Base-by-base conservation (phyloP, 2,888 invertebrate genomes). In the Sinohyriopsis cumingii region DNA sequence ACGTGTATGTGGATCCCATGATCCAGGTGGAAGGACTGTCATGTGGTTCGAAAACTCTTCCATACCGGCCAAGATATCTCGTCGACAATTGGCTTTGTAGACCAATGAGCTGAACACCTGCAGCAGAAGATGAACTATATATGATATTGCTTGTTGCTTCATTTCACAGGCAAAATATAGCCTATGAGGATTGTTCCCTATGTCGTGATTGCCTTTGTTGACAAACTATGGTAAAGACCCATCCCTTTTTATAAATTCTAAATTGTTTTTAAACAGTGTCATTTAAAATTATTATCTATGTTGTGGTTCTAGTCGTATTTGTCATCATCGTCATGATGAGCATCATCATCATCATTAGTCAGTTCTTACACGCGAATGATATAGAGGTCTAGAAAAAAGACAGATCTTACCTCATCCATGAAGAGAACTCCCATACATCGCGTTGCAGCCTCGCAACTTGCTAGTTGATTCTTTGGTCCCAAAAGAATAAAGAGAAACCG, bases 371-470 rank as follows among this genome's bases (percentile, higher is more conserved):
- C 45, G 15, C 15, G 3, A 45, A 45, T 4, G 45, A 45, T 45
- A 45, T 45, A 3, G 45, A 3, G 15, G 1, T 12, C 12, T 1
- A 15, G 45, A 15, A 12, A 15, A 45, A 45, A 98, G 92, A 99
- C 98, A 19, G 5, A 15, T 24, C 68, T 59, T 70, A 96, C 95
- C 15, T 87, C 97, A 96, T 65, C 97, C 96, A 91, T 97, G 96
- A 98, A 97, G 53, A 99, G 92, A 0, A 98, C 96, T 1, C 97
- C 95, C 85, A 98, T 95, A 24, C 97, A 95, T 67, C 98, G 93
- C 85, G 97, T 97, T 70, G 98, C 95, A 92, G 98, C 98, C 89
- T 96, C 96, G 90, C 97, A 97, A 12, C 71, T 76, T 22, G 71
- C 77, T 3, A 79, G 62, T 22, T 75, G 68, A 7, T 72, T 63